Evolutionary conservation across 2,888 invertebrate species (phyloP).

Genomic region (Eupithecia inturbata): DNA sequence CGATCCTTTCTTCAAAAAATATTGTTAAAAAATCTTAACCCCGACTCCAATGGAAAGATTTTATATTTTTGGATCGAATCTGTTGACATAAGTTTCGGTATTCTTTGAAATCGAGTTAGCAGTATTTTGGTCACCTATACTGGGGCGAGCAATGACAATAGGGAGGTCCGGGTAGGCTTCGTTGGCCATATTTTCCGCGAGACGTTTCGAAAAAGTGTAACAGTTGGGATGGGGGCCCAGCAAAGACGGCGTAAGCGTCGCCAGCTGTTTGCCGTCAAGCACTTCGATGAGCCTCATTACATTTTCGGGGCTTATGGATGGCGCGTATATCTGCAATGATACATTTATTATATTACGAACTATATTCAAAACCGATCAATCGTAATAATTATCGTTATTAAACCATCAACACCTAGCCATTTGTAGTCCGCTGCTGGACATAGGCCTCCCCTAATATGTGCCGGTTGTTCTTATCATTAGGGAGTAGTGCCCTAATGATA

Average conservation of each 20-base stretch:
- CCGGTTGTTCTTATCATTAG: too few relatives aligned
- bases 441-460: too few relatives aligned
- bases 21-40: background rate
- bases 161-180: slow-evolving; percentile 90
- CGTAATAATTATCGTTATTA: background rate
- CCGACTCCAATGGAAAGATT: background rate
- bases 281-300: slow-evolving; percentile 88
- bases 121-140: slow-evolving; percentile 87
- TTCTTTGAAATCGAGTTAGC: background rate
- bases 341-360: background rate
- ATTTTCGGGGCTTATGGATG: slow-evolving; percentile 87
- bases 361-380: too few relatives aligned
- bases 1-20: background rate
- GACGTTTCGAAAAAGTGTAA: slow-evolving; percentile 96
- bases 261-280: slow-evolving; percentile 87
- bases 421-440: too few relatives aligned
- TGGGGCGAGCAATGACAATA: slow-evolving; percentile 93
- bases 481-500: too few relatives aligned
- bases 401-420: too few relatives aligned
- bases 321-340: slow-evolving; percentile 86
- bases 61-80: background rate
- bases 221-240: slow-evolving; percentile 94
- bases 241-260: slow-evolving; percentile 86
- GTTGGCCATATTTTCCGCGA: slow-evolving; percentile 93
- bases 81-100: too few relatives aligned